Percentiles rank a stretch among this genome's conserved stretches.
Evolutionary conservation across 2,113 vertebrate genomes (phyloP).

Genomic region (Kryptolebias marmoratus): DNA sequence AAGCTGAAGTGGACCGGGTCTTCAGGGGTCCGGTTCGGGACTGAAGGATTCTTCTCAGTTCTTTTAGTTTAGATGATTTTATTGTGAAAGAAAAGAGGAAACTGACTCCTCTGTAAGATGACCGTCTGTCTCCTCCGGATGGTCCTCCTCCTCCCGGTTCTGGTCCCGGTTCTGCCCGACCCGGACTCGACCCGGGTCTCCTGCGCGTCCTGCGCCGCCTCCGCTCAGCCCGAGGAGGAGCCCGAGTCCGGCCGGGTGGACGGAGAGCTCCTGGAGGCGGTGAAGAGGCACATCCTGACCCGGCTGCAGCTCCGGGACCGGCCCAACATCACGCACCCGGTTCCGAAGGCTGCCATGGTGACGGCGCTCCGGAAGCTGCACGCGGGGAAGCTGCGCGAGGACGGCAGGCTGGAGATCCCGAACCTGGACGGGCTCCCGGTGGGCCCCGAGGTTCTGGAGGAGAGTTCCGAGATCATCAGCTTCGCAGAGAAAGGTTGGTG

Average conservation of each 20-base stretch:
- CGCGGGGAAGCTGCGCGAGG: conserved; percentile 92
- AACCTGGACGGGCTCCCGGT: conserved; percentile 88
- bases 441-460: conserved; percentile 83
- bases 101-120: conserved; percentile 70
- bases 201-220: conserved; percentile 91
- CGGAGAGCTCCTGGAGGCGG: conserved; percentile 93
- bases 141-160: conserved; percentile 69
- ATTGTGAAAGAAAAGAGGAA: conserved; percentile 15
- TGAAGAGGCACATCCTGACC: conserved; percentile 96
- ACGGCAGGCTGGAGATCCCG: conserved; percentile 95
- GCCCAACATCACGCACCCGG: conserved; percentile 96
- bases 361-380: conserved; percentile 97
- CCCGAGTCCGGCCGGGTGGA: conserved; percentile 80
- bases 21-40: neutral
- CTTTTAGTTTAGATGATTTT: no score
- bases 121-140: conserved; percentile 65
- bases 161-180: conserved; percentile 71
- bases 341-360: conserved; percentile 95
- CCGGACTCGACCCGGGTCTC: conserved; percentile 81
- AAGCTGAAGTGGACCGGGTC: neutral
- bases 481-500: conserved; percentile 93
- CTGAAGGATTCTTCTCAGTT: conserved; percentile 12
- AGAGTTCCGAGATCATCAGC: conserved; percentile 98
- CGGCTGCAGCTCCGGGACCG: conserved; percentile 94
- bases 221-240: conserved; percentile 84